Evolutionary conservation across 2,797 vertebrate genomes (phyloP), one percentile per base, ranked within the genome.

Genomic region (Sylvilagus floridanus): DNA sequence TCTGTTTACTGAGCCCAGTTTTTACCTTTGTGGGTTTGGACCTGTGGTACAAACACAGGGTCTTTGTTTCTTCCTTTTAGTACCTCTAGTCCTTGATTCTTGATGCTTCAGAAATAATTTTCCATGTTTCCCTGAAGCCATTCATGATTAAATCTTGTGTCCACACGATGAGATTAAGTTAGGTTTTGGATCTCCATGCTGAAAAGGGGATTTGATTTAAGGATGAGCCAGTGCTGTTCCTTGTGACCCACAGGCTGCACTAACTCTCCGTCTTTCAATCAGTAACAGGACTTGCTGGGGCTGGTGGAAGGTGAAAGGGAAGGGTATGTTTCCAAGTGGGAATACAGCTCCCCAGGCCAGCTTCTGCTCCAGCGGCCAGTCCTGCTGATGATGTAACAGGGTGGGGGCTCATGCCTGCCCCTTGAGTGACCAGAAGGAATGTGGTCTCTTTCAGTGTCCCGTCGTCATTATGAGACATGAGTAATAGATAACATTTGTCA

Each of bases 181-280:
- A 14, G 4, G 3, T 17, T 88, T 85, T 84, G 10, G 50, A 83
- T 79, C 62, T 83, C 12, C 37, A 1, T 95, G 62, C 22, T 72
- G n/a, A 76, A 72, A 82, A 88, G 42, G 4, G 88, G n/a, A 87
- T 83, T 79, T 87, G 62, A 54, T 63, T 75, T 93, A 62, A 71
- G 8, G 5, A 30, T 60, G 4, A 42, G 5, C 13, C 1, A 4
- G 35, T 90, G 26, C 7, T 86, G 3, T 89, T 95, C 86, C 30
- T 71, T 12, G 2, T 62, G 88, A 11, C 21, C 22, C 5, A 28
- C 21, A 66, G n/a, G 7, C 10, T 79, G 83, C 0, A 21, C 5
- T 63, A 35, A 8, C 37, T 10, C 7, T 24, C 21, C 47, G 7
- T 52, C n/a, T 19, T 89, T 60, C 35, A 24, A 4, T 62, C 47